Evolutionary conservation across 2,113 vertebrate genomes (phyloP).

Genomic region (Panthera uncia): DNA sequence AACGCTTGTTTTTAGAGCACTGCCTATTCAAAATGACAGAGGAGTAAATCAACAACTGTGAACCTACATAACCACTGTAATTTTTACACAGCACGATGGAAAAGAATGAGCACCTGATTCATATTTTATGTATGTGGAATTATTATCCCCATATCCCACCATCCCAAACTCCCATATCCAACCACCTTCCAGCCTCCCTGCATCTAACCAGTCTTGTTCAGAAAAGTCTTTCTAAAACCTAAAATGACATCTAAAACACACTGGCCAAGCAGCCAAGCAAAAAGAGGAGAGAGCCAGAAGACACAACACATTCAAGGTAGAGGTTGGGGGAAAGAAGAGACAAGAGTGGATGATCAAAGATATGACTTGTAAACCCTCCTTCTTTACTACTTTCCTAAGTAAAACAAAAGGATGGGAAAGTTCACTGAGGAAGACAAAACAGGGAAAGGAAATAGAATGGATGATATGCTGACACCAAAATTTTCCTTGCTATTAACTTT

Average conservation of each 20-base stretch:
- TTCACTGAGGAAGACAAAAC: neutral
- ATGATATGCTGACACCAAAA: neutral
- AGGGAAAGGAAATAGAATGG: neutral
- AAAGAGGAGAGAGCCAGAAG: neutral
- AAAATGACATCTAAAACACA: neutral
- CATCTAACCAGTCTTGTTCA: neutral
- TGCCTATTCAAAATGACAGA: neutral
- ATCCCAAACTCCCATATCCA: neutral
- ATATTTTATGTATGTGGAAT: neutral
- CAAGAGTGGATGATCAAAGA: neutral
- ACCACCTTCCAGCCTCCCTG: neutral
- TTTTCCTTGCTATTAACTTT: constrained; percentile 46
- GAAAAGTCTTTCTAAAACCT: neutral
- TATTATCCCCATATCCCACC: neutral
- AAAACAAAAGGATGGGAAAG: neutral
- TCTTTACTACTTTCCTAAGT: neutral
- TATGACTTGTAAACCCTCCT: neutral
- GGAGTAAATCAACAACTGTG: neutral
- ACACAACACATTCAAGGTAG: neutral
- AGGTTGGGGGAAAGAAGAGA: neutral
- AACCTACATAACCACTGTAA: neutral
- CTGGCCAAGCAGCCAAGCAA: neutral
- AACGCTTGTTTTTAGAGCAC: neutral
- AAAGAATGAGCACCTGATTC: neutral
- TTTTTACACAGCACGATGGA: neutral